Base-by-base conservation (phyloP, 2,888 invertebrate genomes). In the Glyphotaelius pellucidus region DNA sequence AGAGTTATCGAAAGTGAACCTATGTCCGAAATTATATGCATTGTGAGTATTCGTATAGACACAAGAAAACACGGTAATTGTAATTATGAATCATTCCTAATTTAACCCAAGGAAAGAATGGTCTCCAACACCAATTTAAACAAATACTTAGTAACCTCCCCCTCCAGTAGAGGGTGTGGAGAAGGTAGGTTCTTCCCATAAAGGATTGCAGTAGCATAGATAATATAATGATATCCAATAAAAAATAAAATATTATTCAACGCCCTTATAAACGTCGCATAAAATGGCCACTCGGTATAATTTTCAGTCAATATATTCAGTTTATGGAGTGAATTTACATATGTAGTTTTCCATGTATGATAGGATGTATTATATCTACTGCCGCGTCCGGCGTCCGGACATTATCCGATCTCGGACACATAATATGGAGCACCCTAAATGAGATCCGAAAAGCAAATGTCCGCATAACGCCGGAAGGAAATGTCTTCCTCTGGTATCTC, bases 231-330 rank as follows among this genome's bases (percentile, higher is more conserved):
- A 80, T 80, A 42, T 35, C 80, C 80, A 89, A 89, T 89, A 89
- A 95, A 95, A 67, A 95, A 95, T 95, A 95, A 95, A 95, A 95
- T 95, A 95, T 95, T 94, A 95, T 95, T 96, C 95, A 95, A 95
- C 95, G 95, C 94, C 94, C 94, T 94, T 94, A 95, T 95, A 95
- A 95, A 95, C 94, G 95, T 95, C 95, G 95, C 94, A 94, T 93
- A 93, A 94, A 95, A 95, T 94, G 95, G 95, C 95, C 95, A 95
- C 95, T 95, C 94, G 94, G 95, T 95, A 96, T 96, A 95, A 95
- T 95, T 95, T 95, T 95, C 94, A 94, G 93, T 90, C 93, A 90
- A 92, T 93, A 92, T 92, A 92, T 93, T 90, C 92, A 90, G 88
- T 90, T 93, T 92, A 92, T 80, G 90, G 38, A 31, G 85, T 80